Evolutionary conservation across 2,797 vertebrate species (phyloP), one percentile per base, ranked within the genome.

Genomic region (Chelidonichthys spinosus): DNA sequence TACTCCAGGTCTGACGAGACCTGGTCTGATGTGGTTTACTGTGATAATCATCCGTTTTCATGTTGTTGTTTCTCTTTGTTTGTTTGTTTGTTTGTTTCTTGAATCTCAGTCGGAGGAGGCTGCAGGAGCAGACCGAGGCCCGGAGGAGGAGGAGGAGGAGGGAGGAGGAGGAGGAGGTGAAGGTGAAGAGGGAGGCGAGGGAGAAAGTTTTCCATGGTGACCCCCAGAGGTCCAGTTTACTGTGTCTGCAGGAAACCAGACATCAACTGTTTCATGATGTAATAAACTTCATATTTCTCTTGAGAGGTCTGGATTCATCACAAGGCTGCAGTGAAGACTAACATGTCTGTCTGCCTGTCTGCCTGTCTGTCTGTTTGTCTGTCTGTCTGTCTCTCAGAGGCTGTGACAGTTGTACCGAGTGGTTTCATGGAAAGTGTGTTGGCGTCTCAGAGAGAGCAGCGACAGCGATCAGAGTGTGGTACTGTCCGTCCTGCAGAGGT

Each of bases 261-360:
- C 87, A 97, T 96, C 90, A 97, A 97, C 91, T 96, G 97, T 86
- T 98, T 97, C 84, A 98, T 98, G 97, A 97, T 98, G 97, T 97
- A 92, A 76, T 4, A 15, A 25, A 49, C 8, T 5, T 62, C 7
- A 35, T 14, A 25, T 25, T 25, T 25, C 25, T 25, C 25, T 25
- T 25, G 25, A 25, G 25, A 25, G 25, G 25, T 25, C 25, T 25
- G 25, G 25, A 25, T 25, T 25, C 25, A 25, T 25, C 25, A 25
- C 25, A 25, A 25, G 25, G 25, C 25, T 25, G 25, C 25, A 25
- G 25, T 25, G 25, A 25, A 25, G 25, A 25, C 25, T 25, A 25
- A 25, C 25, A 25, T 18, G 10, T 11, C n/a, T 25, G 7, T 18
- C n/a, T 17, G 6, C 6, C 47, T 62, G 7, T 69, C 37, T 63